Evolutionary conservation across 2,113 vertebrate species (phyloP), one percentile per base, ranked within the genome.

Genomic region (Orthonyx spaldingii): DNA sequence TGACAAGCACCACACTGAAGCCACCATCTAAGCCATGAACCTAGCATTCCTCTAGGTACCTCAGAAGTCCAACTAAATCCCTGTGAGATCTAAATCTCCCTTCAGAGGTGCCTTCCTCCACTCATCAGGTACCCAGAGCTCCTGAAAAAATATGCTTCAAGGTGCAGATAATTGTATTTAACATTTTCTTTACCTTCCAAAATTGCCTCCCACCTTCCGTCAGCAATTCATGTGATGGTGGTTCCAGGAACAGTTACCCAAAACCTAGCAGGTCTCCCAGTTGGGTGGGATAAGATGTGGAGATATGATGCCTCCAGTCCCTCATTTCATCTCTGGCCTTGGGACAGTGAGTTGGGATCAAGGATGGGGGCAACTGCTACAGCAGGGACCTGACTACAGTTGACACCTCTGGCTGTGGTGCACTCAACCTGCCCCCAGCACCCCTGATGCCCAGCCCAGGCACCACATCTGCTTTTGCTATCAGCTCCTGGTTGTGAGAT

Each of bases 331-430:
- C 28, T 47, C 55, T 74, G 49, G 8, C 19, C 19, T 61, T 42
- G 28, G 19, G n/a, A 26, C 9, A 44, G 37, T 1, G 0, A 0
- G 0, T 6, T 87, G n/a, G 50, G 46, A 59, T 49, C 21, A 27
- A 66, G 60, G 63, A 59, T 21, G 44, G 32, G 5, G 11, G 3
- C 27, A 75, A 23, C 4, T 44, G 16, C 59, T 72, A 4, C 13
- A 46, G 33, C 18, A 84, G 33, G 23, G 21, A 18, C 49, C 12
- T 88, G 66, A 41, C 10, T 16, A 65, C 30, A 27, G 17, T 53
- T 53, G 33, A 9, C 22, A 35, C 8, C 28, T 70, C 46, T 4
- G 4, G 3, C n/a, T 55, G 47, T 35, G 23, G 19, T 37, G 13
- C 6, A 8, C 56, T 26, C 4, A 5, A 27, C 42, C 15, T 69